A percentile compares a stretch with the other conserved stretches of the same genome.
Evolutionary conservation across 2,113 vertebrate species (phyloP).

Genomic region (Cnemophilus loriae): DNA sequence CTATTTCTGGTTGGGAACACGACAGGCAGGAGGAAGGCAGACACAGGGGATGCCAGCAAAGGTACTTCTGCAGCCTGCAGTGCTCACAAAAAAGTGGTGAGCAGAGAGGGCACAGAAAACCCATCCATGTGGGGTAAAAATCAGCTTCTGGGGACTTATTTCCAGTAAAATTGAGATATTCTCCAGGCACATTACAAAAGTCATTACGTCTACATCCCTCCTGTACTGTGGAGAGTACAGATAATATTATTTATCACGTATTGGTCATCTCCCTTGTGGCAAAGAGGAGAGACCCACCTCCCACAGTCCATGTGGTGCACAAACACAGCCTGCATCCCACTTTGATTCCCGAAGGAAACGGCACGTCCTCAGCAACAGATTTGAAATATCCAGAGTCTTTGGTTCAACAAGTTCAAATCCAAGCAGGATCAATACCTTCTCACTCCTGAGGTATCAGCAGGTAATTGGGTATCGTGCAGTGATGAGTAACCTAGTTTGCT

Average conservation of each 20-base stretch:
- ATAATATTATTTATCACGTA: background rate
- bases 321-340: background rate
- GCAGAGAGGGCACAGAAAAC: background rate
- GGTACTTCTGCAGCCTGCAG: background rate
- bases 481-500: conserved; percentile 55
- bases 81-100: background rate
- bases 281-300: background rate
- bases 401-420: conserved; percentile 48
- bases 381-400: background rate
- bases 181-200: background rate
- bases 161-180: background rate
- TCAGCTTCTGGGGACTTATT: background rate
- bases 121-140: background rate
- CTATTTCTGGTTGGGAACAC: background rate
- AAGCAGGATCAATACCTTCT: conserved; percentile 46
- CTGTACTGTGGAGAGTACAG: background rate
- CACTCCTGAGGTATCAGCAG: conserved; percentile 41
- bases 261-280: background rate
- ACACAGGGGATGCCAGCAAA: background rate
- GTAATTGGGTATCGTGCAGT: conserved; percentile 45
- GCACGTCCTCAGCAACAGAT: background rate
- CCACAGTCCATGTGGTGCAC: background rate
- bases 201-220: background rate
- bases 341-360: conserved; percentile 1
- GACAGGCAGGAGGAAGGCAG: background rate